phyloP scores from a whole-genome alignment of 2,113 vertebrate genomes.

The Pogona vitticeps region DNA sequence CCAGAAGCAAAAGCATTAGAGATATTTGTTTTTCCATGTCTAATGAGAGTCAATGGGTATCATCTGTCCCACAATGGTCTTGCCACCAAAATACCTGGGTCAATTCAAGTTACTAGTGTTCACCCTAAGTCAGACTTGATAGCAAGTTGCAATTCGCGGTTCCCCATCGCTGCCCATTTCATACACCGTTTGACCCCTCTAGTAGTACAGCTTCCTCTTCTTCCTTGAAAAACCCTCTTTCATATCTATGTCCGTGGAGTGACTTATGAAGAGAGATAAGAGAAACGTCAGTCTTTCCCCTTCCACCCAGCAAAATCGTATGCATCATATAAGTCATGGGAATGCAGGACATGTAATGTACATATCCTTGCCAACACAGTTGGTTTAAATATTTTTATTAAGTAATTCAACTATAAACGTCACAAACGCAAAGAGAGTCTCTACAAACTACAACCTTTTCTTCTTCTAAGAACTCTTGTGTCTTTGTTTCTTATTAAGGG shows the following conservation, averaged over 20 bases:
- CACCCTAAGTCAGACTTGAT: too few species aligned
- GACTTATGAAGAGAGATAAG: not conserved
- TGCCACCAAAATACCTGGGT: too few species aligned
- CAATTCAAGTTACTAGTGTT: too few species aligned
- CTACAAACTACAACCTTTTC: slow-evolving; percentile 8
- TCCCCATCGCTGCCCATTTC: too few species aligned
- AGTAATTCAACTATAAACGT: not conserved
- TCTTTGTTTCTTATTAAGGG: slow-evolving; percentile 28
- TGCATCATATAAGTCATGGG: not conserved
- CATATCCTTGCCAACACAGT: not conserved
- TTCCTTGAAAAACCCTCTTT: not conserved
- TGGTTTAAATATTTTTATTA: not conserved
- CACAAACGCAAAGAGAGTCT: not conserved
- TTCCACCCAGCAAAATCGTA: not conserved
- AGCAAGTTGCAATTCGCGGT: too few species aligned
- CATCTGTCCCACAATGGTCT: too few species aligned
- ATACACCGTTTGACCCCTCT: too few species aligned
- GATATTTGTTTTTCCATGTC: too few species aligned
- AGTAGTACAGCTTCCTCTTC: too few species aligned
- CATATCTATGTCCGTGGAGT: not conserved
- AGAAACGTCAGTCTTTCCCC: not conserved
- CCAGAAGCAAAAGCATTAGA: too few species aligned
- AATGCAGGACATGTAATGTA: not conserved
- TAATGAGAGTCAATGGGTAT: too few species aligned
- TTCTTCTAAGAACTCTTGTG: not conserved